These are phyloP conservation scores for Drosophila monieri DNA, from an alignment of 2,888 invertebrate species.

Conservation along the genomic window DNA sequence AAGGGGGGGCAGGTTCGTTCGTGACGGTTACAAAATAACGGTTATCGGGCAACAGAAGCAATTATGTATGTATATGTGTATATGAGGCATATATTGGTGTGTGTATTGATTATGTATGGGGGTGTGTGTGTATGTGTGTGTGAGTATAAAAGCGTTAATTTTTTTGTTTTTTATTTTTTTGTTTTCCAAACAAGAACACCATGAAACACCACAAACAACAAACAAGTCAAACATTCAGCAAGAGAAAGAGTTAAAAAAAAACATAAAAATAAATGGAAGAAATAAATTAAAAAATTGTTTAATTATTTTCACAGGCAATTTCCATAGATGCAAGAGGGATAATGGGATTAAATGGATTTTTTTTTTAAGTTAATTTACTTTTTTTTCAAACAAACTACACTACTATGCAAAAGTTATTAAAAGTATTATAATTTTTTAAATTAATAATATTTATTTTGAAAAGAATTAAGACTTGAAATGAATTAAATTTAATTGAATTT, in stretches of 20 bases:
- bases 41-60: constrained; percentile 66
- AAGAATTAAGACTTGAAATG: neutral
- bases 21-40: constrained; percentile 43
- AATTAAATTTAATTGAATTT: too few species aligned
- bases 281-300: constrained; percentile 60
- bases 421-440: neutral
- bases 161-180: constrained; percentile 47
- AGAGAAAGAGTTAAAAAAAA: constrained; percentile 67
- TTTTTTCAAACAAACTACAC: constrained; percentile 1
- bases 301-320: constrained; percentile 59
- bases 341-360: neutral
- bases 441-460: neutral
- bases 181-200: constrained; percentile 58
- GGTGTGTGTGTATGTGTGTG: constrained; percentile 53
- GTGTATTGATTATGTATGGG: constrained; percentile 10
- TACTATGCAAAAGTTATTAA: constrained; percentile 1
- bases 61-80: constrained; percentile 51
- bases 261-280: constrained; percentile 46
- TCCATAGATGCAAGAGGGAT: constrained; percentile 1
- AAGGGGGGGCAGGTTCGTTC: constrained; percentile 15
- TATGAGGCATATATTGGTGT: constrained; percentile 9
- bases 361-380: neutral
- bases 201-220: constrained; percentile 78
- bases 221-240: constrained; percentile 79
- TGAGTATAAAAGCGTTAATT: constrained; percentile 74